Conservation (phyloP, 53 echinoderm and acorn worm species). For the Holothuria leucospilota region DNA sequence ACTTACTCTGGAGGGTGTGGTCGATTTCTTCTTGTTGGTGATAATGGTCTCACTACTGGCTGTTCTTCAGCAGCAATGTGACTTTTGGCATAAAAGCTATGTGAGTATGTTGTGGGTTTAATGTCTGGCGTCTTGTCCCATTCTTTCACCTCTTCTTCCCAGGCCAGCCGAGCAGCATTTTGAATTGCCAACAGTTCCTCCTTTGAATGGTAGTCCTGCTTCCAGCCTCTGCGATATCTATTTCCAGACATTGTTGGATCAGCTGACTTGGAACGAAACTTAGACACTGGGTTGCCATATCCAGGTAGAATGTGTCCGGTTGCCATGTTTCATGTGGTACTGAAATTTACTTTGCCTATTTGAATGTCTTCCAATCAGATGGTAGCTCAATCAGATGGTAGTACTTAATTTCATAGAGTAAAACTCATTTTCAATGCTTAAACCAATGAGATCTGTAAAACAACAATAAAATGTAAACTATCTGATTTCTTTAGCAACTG, state of each 20-base stretch:
- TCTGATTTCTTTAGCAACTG: no score
- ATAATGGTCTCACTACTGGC: slow-evolving; percentile 78
- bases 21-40: slow-evolving; percentile 92
- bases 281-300: slow-evolving; percentile 70
- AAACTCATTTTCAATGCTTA: no score
- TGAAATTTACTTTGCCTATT: no score
- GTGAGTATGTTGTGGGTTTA: slow-evolving; percentile 91
- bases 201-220: slow-evolving; percentile 29
- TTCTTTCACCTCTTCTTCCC: slow-evolving; percentile 83
- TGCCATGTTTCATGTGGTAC: slow-evolving; percentile 63
- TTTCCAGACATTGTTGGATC: slow-evolving; percentile 92
- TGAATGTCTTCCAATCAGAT: no score
- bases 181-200: slow-evolving; percentile 66
- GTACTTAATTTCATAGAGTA: no score
- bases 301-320: slow-evolving; percentile 97
- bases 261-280: slow-evolving; percentile 90
- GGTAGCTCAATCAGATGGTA: no score
- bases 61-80: slow-evolving; percentile 59
- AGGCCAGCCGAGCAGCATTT: slow-evolving; percentile 71
- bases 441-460: no score
- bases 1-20: slow-evolving; percentile 97
- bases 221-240: slow-evolving; percentile 63
- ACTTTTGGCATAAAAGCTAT: slow-evolving; percentile 80
- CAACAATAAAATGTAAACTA: no score
- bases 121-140: slow-evolving; percentile 83